These are phyloP conservation scores for Drosophila arawakana DNA, from an alignment of 1,140 invertebrate genomes.

Conservation along the genomic window DNA sequence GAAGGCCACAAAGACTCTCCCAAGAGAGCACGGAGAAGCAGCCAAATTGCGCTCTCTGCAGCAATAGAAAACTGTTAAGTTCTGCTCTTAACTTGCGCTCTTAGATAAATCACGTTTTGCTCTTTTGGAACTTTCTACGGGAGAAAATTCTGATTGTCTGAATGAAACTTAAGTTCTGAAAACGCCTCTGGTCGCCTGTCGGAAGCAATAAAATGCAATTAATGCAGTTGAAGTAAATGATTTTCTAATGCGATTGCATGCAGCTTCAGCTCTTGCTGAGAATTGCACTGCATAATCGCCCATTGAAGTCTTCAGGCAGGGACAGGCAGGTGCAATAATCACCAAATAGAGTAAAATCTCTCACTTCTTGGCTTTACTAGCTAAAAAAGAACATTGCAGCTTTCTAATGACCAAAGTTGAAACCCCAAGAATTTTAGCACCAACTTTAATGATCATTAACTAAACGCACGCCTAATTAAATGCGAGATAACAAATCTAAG, in stretches of 20 bases:
- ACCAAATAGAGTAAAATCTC: conserved; percentile 34
- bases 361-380: conserved; percentile 2
- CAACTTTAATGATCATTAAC: conserved; percentile 52
- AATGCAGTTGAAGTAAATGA: conserved; percentile 53
- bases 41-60: neutral
- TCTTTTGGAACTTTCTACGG: conserved; percentile 43
- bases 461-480: conserved; percentile 76
- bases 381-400: conserved; percentile 52
- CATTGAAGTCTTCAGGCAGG: conserved; percentile 48
- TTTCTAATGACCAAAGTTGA: conserved; percentile 66
- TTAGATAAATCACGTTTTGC: neutral
- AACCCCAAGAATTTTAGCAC: conserved; percentile 23
- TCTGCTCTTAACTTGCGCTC: conserved; percentile 39
- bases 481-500: conserved; percentile 68
- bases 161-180: conserved; percentile 27
- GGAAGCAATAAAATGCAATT: conserved; percentile 76
- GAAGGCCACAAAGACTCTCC: conserved; percentile 41
- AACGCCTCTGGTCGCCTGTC: conserved; percentile 34
- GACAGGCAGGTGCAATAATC: conserved; percentile 54
- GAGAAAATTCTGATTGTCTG: conserved; percentile 37
- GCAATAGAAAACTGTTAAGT: neutral
- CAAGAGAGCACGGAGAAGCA: neutral
- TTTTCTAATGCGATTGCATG: conserved; percentile 62
- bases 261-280: conserved; percentile 40
- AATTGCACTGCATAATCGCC: conserved; percentile 51